phyloP scores from a whole-genome alignment of 2,113 vertebrate species.

The Malurus cyaneus region DNA sequence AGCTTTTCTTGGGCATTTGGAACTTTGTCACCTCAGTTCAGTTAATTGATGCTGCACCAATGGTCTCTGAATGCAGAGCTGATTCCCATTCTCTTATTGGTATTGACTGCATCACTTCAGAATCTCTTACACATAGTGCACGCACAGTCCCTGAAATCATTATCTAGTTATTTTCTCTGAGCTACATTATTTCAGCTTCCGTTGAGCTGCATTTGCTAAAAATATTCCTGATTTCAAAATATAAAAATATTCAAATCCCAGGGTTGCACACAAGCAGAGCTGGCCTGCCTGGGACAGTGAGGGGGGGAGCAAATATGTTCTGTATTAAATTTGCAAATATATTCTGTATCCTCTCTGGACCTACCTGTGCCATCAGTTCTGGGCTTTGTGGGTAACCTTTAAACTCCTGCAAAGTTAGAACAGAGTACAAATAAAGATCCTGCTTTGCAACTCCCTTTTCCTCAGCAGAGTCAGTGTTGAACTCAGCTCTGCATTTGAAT shows the following conservation, averaged over 20 bases:
- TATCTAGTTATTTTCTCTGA: background rate
- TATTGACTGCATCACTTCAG: background rate
- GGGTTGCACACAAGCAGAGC: background rate
- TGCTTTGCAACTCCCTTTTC: background rate
- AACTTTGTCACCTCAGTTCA: background rate
- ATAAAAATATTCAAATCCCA: background rate
- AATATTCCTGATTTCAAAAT: background rate
- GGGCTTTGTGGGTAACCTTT: background rate
- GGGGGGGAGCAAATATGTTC: background rate
- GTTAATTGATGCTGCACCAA: background rate
- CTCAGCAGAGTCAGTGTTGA: background rate
- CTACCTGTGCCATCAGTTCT: fast-evolving
- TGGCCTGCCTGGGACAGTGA: background rate
- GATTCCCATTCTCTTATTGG: background rate
- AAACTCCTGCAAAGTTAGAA: background rate
- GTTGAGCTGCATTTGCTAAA: background rate
- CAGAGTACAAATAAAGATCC: background rate
- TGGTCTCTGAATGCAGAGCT: background rate
- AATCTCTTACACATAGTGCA: background rate
- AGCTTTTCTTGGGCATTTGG: background rate
- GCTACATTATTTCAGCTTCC: background rate
- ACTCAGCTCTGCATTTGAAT: background rate
- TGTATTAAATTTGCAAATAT: background rate
- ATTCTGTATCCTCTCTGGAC: background rate
- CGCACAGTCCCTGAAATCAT: background rate